phyloP scores from a whole-genome alignment of 2,888 invertebrate species.

The Leptopilina syphax region DNA sequence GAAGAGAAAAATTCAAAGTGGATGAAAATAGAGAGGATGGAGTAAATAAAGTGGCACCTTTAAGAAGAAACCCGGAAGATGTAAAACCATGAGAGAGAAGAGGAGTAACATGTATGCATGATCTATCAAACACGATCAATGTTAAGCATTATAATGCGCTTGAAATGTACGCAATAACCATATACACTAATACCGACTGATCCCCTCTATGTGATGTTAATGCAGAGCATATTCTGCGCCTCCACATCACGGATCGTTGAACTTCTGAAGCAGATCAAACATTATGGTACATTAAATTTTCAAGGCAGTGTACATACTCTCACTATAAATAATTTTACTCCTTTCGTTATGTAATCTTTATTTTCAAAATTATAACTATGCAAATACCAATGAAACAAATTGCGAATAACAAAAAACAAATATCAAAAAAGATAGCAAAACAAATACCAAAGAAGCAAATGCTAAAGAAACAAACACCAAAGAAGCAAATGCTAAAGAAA shows the following conservation, averaged over 20 bases:
- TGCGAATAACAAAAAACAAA: constrained; percentile 10
- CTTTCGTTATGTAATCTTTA: constrained; percentile 14
- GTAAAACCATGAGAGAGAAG: background rate
- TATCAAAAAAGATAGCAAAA: background rate
- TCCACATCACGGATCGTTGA: constrained; percentile 50
- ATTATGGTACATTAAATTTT: constrained; percentile 45
- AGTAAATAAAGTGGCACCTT: constrained; percentile 24
- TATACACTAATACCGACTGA: constrained; percentile 11
- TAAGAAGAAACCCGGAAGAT: constrained; percentile 24
- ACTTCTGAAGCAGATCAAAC: constrained; percentile 56
- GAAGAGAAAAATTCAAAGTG: background rate
- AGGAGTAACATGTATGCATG: background rate
- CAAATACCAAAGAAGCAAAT: too few relatives aligned
- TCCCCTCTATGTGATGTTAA: constrained; percentile 21
- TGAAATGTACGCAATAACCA: constrained; percentile 13
- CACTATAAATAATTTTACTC: constrained; percentile 4
- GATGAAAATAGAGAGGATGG: background rate
- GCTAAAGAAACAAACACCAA: too few relatives aligned
- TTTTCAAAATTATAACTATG: background rate
- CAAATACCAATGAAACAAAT: constrained; percentile 15
- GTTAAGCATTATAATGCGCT: constrained; percentile 23
- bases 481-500: too few relatives aligned
- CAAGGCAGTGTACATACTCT: constrained; percentile 37
- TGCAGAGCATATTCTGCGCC: constrained; percentile 28
- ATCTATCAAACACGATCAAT: constrained; percentile 39